Conservation (phyloP, 2,888 invertebrate genomes). For the Drosophila barbarae region DNA sequence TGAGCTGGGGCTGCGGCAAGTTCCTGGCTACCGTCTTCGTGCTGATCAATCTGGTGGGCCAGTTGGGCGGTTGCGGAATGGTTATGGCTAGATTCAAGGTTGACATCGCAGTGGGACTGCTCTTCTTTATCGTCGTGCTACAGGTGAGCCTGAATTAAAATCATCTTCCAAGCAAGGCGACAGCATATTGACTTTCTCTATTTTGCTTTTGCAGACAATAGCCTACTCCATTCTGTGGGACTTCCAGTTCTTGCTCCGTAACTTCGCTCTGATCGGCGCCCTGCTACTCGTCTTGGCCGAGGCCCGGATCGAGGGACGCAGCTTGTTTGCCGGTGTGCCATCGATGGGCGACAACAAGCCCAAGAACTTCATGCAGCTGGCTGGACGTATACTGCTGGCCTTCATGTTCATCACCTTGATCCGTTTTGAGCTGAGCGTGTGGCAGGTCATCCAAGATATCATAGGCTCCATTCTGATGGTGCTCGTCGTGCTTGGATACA, state of each 20-base stretch:
- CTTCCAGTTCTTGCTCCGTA: constrained; percentile 96
- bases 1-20: constrained; percentile 97
- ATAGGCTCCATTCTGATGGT: constrained; percentile 97
- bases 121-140: constrained; percentile 97
- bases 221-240: constrained; percentile 99
- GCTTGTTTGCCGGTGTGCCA: constrained; percentile 97
- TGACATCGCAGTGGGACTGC: constrained; percentile 92
- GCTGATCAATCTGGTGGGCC: constrained; percentile 95
- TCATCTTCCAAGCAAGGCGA: too few relatives aligned
- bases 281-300: constrained; percentile 97
- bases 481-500: constrained; percentile 97
- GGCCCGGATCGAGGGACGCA: constrained; percentile 94
- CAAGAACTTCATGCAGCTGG: constrained; percentile 96
- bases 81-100: constrained; percentile 95
- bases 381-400: constrained; percentile 95
- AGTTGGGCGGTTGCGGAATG: constrained; percentile 97
- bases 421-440: constrained; percentile 93
- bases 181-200: background rate
- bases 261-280: constrained; percentile 98
- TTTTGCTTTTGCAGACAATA: constrained; percentile 84
- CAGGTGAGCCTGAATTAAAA: constrained; percentile 84
- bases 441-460: constrained; percentile 95
- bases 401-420: constrained; percentile 99
- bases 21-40: constrained; percentile 97
- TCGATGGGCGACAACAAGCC: constrained; percentile 96